phyloP scores from a whole-genome alignment of 2,888 invertebrate genomes.

The Andrena dorsata region DNA sequence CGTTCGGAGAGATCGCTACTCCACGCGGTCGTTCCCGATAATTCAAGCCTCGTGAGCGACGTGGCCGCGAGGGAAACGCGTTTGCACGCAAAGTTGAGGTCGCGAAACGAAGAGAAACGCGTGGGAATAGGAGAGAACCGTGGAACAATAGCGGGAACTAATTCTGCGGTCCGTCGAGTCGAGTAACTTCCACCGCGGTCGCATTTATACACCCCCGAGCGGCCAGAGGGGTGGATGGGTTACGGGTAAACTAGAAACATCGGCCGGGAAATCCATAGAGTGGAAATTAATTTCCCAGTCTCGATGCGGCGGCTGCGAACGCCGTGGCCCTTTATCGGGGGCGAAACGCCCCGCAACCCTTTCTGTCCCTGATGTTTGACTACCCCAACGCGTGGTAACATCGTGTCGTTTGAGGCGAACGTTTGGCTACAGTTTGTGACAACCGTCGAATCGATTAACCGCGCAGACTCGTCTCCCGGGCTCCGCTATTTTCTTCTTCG shows the following conservation, averaged over 20 bases:
- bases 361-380: slow-evolving; percentile 16
- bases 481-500: neutral
- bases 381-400: slow-evolving; percentile 4
- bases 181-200: slow-evolving; percentile 51
- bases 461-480: neutral
- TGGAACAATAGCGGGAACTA: slow-evolving; percentile 62
- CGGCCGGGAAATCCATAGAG: slow-evolving; percentile 33
- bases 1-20: neutral
- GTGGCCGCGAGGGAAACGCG: slow-evolving; percentile 14
- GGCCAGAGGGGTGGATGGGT: slow-evolving; percentile 29
- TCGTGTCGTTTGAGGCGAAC: neutral
- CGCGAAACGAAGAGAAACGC: slow-evolving; percentile 12
- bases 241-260: slow-evolving; percentile 66
- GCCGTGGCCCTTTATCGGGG: neutral
- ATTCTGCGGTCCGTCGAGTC: slow-evolving; percentile 63
- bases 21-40: slow-evolving; percentile 1
- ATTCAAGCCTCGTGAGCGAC: slow-evolving; percentile 20
- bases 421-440: neutral
- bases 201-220: slow-evolving; percentile 36
- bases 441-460: neutral
- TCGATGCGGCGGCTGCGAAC: slow-evolving; percentile 1
- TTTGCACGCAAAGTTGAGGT: neutral
- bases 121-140: slow-evolving; percentile 21
- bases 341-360: neutral
- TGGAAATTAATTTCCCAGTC: slow-evolving; percentile 52